These are phyloP conservation scores for Emmelina monodactyla DNA, from an alignment of 2,888 invertebrate genomes.

Conservation along the genomic window DNA sequence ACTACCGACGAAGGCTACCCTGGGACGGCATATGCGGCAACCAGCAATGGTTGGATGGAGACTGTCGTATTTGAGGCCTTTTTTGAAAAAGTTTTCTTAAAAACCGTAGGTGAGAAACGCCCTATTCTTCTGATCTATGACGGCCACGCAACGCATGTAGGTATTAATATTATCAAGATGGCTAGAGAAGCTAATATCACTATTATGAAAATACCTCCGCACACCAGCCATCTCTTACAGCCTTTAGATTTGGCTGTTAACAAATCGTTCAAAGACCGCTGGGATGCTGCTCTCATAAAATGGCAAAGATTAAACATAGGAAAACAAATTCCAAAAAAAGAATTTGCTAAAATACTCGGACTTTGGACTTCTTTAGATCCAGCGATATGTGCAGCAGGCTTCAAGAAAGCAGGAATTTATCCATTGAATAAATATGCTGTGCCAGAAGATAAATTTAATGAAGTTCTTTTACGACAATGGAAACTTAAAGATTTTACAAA, in stretches of 20 bases:
- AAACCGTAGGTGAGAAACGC: background rate
- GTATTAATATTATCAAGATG: background rate
- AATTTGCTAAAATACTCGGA: slow-evolving; percentile 1
- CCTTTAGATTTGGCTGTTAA: slow-evolving; percentile 5
- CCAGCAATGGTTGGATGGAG: slow-evolving; percentile 23
- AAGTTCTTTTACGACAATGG: background rate
- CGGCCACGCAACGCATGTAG: slow-evolving; percentile 2
- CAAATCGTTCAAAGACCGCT: slow-evolving; percentile 13
- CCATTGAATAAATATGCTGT: background rate
- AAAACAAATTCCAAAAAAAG: slow-evolving; percentile 3
- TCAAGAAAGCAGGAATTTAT: background rate
- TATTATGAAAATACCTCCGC: slow-evolving; percentile 4
- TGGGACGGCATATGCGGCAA: slow-evolving; percentile 18
- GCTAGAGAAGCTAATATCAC: background rate
- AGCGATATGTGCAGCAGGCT: background rate
- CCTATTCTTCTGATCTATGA: background rate
- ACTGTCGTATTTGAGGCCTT: slow-evolving; percentile 5
- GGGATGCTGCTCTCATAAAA: slow-evolving; percentile 8
- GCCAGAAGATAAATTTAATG: background rate
- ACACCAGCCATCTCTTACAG: slow-evolving; percentile 4
- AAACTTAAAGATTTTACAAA: too few relatives aligned
- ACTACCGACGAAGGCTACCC: slow-evolving; percentile 2
- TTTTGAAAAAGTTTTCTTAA: background rate
- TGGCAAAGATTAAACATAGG: slow-evolving; percentile 8
- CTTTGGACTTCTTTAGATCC: background rate